phyloP scores from a whole-genome alignment of 2,113 vertebrate species.

The Pteruthius melanotis region DNA sequence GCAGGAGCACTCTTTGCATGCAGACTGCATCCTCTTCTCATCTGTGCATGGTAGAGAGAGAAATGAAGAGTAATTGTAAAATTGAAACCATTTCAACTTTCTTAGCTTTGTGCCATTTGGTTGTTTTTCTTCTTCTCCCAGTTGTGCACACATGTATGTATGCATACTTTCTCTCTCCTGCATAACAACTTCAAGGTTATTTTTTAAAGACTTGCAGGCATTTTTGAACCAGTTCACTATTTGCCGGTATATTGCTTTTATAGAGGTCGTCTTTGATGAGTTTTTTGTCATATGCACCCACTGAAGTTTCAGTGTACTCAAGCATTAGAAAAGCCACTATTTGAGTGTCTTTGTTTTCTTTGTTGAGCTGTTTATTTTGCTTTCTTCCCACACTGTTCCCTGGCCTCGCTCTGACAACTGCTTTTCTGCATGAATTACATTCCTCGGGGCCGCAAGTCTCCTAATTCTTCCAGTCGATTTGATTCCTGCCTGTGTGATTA shows the following conservation, averaged over 20 bases:
- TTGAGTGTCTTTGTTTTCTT: slow-evolving; percentile 78
- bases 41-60: not conserved
- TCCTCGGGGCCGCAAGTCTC: slow-evolving; percentile 73
- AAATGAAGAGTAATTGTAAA: not conserved
- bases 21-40: not conserved
- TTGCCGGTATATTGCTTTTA: slow-evolving; percentile 56
- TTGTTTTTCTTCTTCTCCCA: not conserved
- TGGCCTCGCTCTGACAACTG: slow-evolving; percentile 70
- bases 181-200: not conserved
- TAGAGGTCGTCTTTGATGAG: slow-evolving; percentile 67
- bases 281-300: slow-evolving; percentile 60
- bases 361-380: slow-evolving; percentile 82
- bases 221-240: slow-evolving; percentile 11
- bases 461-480: slow-evolving; percentile 79
- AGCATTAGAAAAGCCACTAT: slow-evolving; percentile 73
- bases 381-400: slow-evolving; percentile 78
- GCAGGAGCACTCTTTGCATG: not conserved
- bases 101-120: not conserved
- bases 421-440: slow-evolving; percentile 82
- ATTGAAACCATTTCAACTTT: not conserved
- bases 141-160: not conserved
- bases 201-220: not conserved
- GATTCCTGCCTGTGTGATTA: slow-evolving; percentile 75
- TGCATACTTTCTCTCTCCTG: not conserved
- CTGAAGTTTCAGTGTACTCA: slow-evolving; percentile 74